Conservation (phyloP, 2,888 invertebrate genomes). For the Uropetala carovei region DNA sequence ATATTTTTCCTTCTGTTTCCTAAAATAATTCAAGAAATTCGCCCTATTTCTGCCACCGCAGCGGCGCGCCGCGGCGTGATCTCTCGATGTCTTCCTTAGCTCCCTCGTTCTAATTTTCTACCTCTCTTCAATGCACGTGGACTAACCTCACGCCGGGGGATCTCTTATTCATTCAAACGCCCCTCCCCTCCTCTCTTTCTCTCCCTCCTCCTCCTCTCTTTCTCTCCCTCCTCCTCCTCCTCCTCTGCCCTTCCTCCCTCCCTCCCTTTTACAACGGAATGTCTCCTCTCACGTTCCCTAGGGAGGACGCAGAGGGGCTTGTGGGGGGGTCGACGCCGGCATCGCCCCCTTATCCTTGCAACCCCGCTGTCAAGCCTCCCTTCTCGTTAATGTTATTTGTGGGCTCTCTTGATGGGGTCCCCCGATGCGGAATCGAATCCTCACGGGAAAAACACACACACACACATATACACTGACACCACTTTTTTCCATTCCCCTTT, state of each 20-base stretch:
- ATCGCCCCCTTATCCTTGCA: background rate
- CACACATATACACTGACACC: background rate
- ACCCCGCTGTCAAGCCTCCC: constrained; percentile 1
- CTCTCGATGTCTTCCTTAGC: no score
- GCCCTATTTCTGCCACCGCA: no score
- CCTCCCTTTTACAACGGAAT: constrained; percentile 1
- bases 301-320: background rate
- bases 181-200: background rate
- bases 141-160: no score
- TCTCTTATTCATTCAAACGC: background rate
- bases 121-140: no score
- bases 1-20: no score
- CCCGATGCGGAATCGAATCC: constrained; percentile 20
- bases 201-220: background rate
- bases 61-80: no score
- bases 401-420: constrained; percentile 13
- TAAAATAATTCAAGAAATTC: no score
- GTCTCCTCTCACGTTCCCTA: constrained; percentile 15
- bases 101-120: no score
- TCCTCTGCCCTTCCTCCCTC: background rate
- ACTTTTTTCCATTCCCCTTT: background rate
- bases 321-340: background rate
- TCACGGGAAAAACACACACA: background rate
- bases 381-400: constrained; percentile 23
- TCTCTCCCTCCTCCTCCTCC: background rate